phyloP scores from a whole-genome alignment of 2,888 invertebrate genomes.

The Ochlodes sylvanus region DNA sequence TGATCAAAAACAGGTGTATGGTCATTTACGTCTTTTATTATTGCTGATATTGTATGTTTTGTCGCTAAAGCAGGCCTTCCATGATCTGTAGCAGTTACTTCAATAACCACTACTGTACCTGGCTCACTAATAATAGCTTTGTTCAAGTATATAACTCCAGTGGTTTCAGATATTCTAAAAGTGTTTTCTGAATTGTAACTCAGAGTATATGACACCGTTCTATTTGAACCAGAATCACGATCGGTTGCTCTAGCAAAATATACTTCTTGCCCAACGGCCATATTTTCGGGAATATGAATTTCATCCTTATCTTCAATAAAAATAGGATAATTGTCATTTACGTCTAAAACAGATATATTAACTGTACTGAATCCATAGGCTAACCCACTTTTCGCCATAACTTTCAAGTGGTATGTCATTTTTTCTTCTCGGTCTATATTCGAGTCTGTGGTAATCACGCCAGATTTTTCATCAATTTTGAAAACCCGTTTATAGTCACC shows the following conservation, averaged over 20 bases:
- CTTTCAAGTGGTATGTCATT: conserved; percentile 90
- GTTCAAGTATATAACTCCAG: conserved; percentile 95
- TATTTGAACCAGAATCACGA: conserved; percentile 95
- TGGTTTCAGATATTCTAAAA: conserved; percentile 93
- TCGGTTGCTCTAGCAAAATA: conserved; percentile 95
- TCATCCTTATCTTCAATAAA: conserved; percentile 93
- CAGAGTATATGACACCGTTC: conserved; percentile 92
- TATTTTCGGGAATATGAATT: conserved; percentile 93
- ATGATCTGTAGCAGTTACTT: conserved; percentile 94
- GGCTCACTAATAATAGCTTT: conserved; percentile 91
- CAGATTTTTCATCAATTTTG: conserved; percentile 91
- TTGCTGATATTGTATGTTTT: conserved; percentile 89
- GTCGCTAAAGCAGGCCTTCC: conserved; percentile 91
- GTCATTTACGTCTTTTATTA: conserved; percentile 96
- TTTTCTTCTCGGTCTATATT: conserved; percentile 94
- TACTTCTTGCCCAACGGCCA: conserved; percentile 97
- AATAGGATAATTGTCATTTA: conserved; percentile 96
- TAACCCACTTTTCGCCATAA: conserved; percentile 91
- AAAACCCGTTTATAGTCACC: conserved; percentile 93
- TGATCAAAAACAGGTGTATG: conserved; percentile 97
- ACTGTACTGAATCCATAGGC: conserved; percentile 92
- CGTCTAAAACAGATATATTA: conserved; percentile 92
- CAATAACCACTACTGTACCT: conserved; percentile 88
- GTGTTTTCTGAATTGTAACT: conserved; percentile 91
- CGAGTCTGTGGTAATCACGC: conserved; percentile 90